Conservation (phyloP, 2,797 vertebrate species). For the Spatula clypeata region DNA sequence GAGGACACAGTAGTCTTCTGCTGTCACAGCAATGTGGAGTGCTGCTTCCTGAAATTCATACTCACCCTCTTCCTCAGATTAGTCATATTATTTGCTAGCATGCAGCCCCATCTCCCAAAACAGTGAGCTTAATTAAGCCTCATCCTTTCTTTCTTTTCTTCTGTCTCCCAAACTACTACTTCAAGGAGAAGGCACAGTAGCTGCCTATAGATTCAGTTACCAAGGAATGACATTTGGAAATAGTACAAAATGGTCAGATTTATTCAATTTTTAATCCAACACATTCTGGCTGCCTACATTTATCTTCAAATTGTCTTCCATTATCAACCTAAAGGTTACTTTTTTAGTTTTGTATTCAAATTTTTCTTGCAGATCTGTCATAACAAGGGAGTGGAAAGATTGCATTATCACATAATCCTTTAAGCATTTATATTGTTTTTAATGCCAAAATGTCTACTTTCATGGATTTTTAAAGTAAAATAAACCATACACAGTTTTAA, state of each 20-base stretch:
- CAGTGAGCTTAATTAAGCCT: not conserved
- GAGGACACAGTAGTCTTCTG: not conserved
- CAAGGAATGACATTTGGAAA: not conserved
- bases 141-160: not conserved
- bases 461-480: not conserved
- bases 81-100: not conserved
- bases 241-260: not conserved
- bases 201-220: not conserved
- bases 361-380: not conserved
- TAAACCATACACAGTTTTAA: not conserved
- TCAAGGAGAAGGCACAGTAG: not conserved
- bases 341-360: not conserved
- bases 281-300: not conserved
- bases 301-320: not conserved
- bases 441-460: not conserved
- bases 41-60: not conserved
- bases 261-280: not conserved
- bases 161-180: not conserved
- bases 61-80: not conserved
- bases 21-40: not conserved
- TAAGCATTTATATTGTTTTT: not conserved
- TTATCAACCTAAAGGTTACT: not conserved
- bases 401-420: not conserved
- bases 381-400: fast-evolving
- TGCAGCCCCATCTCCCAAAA: not conserved